Percentiles rank a stretch among this genome's conserved stretches.
phyloP scores from a whole-genome alignment of 1,140 invertebrate species.

The Cryptotermes secundus region DNA sequence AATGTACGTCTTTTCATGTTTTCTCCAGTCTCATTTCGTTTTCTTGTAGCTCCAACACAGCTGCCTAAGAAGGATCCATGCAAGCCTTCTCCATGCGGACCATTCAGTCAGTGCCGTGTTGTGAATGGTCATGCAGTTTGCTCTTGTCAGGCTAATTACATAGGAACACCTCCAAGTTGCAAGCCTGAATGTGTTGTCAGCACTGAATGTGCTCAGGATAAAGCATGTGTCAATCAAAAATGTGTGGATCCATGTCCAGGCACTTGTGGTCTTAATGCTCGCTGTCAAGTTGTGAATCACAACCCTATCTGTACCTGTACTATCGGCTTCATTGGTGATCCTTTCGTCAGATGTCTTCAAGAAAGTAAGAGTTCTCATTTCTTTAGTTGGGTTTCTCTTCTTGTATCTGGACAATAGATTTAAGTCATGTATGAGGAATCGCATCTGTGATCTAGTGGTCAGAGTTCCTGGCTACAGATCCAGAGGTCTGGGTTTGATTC shows the following conservation, averaged over 20 bases:
- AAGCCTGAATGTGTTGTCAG: conserved; percentile 40
- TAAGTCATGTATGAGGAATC: neutral
- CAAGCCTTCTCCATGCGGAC: conserved; percentile 44
- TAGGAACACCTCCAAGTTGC: conserved; percentile 42
- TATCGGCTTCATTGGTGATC: conserved; percentile 47
- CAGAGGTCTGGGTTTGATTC: no score
- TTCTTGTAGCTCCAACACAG: conserved; percentile 24
- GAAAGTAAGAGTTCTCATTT: conserved; percentile 31
- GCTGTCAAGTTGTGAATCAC: conserved; percentile 45
- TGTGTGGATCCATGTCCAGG: conserved; percentile 45
- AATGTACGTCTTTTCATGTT: no score
- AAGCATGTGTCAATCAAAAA: conserved; percentile 45
- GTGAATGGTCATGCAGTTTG: conserved; percentile 43
- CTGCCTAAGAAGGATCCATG: conserved; percentile 40
- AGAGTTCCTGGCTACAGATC: no score
- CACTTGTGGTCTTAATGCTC: conserved; percentile 38
- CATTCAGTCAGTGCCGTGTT: conserved; percentile 43
- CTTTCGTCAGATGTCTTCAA: conserved; percentile 41
- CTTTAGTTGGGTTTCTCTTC: conserved; percentile 40
- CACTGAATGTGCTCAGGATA: conserved; percentile 44
- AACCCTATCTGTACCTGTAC: conserved; percentile 45
- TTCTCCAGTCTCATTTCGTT: neutral
- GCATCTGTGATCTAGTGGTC: no score
- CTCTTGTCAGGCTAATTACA: conserved; percentile 45
- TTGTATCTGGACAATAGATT: neutral